Conservation (phyloP, 2,113 vertebrate species). For the Protomyctophum bolini region DNA sequence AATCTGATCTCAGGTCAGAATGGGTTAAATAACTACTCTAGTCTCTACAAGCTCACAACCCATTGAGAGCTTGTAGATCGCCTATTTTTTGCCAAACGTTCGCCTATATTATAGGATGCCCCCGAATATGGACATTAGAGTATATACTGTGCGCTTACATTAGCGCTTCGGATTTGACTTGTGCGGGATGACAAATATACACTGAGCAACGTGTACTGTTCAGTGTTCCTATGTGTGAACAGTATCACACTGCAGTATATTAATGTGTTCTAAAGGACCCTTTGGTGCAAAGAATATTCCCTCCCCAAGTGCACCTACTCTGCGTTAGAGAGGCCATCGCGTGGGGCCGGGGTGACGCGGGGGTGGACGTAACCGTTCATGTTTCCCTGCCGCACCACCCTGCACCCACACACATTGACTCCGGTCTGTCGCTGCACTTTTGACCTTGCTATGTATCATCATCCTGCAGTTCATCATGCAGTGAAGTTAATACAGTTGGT, state of each 20-base stretch:
- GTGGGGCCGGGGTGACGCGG: conserved; percentile 28
- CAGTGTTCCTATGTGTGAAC: too few species aligned
- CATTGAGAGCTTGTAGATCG: too few species aligned
- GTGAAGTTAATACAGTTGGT: conserved; percentile 1
- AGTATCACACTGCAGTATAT: not conserved
- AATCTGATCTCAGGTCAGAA: too few species aligned
- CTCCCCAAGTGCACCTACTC: conserved; percentile 19
- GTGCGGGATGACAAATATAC: not conserved
- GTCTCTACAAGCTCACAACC: too few species aligned
- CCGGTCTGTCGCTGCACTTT: conserved; percentile 24
- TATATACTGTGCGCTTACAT: too few species aligned
- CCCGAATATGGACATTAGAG: too few species aligned
- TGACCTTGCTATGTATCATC: conserved; percentile 14
- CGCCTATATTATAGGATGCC: too few species aligned
- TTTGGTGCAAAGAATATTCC: not conserved
- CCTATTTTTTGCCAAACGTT: too few species aligned
- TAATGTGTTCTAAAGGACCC: not conserved
- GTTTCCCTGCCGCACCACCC: conserved; percentile 26
- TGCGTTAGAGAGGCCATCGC: not conserved
- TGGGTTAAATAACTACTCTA: too few species aligned
- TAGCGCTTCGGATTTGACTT: not conserved
- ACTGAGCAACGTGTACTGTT: conserved; percentile 3
- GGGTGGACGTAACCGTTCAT: conserved; percentile 16
- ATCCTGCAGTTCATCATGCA: not conserved
- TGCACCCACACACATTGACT: conserved; percentile 51